Base-by-base conservation (phyloP, 2,888 invertebrate species). In the Drosophila demipolita region DNA sequence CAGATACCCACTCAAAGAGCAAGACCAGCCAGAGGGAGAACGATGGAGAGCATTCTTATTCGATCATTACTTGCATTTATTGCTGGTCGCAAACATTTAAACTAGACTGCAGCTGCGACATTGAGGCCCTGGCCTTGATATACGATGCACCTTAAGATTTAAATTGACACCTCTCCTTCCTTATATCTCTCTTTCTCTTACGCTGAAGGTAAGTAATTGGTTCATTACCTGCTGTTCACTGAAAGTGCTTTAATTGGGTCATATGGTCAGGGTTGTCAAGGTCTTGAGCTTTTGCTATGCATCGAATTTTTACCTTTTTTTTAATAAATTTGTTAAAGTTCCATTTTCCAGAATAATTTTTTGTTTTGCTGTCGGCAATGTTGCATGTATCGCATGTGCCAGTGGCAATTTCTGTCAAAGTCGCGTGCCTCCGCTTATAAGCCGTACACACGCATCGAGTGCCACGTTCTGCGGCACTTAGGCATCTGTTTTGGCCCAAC, bases 231-330 rank as follows among this genome's bases (percentile, higher is more conserved):
- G 42, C 60, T 52, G 50, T 71, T 20, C 15, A 45, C 20, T 23
- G 20, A 23, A 45, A 45, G 8, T 23, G 7, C 15, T 15, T 45
- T 80, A 84, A 80, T 89, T 89, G 78, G 85, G 85, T 85, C 89
- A 85, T 89, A 84, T 85, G 85, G 85, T 85, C 85, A 85, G 68
- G 80, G 87, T 82, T 85, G 73, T 78, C 89, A 88, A 85, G 84
- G 89, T 86, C 85, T 75, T 80, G 72, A 87, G 60, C 68, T 72
- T 59, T 78, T 82, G 75, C 59, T 65, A 87, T 84, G 80, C 73
- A 84, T 80, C 73, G 68, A 78, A 78, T 70, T 81, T 83, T 69
- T 50, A 59, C 60, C 35, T 20, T 64, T 79, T 63, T 66, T 63
- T 66, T 82, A 84, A 84, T 66, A 80, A 84, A 84, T 88, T 84